Evolutionary conservation across 2,113 vertebrate species (phyloP).

Genomic region (Coregonus clupeaformis): DNA sequence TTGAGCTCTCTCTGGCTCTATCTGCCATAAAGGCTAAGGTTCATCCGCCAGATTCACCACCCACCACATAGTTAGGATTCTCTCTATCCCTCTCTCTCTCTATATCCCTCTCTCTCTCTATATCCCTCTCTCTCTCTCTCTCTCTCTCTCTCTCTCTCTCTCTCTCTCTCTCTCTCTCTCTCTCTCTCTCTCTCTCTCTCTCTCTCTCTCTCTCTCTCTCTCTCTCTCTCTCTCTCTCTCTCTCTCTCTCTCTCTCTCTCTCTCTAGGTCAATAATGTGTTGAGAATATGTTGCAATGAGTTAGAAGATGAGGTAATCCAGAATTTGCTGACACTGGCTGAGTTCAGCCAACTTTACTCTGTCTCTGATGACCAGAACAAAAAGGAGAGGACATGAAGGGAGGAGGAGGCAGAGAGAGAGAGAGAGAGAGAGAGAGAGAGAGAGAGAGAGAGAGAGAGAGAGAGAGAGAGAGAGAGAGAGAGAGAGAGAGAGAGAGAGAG

Average conservation of each 20-base stretch:
- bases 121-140: too few species aligned
- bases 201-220: too few species aligned
- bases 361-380: conserved; percentile 18
- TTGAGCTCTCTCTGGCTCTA: background rate
- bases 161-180: too few species aligned
- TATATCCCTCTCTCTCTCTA: too few species aligned
- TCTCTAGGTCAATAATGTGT: background rate
- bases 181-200: too few species aligned
- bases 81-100: background rate
- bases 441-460: too few species aligned
- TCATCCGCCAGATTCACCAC: background rate
- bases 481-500: too few species aligned
- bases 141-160: too few species aligned
- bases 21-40: background rate
- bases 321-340: conserved; percentile 20
- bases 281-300: background rate
- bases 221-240: background rate
- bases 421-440: too few species aligned
- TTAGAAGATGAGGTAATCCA: conserved; percentile 16
- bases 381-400: background rate
- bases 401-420: background rate
- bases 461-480: too few species aligned
- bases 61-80: background rate
- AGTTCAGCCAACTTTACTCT: conserved; percentile 28
- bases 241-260: background rate